phyloP scores from a whole-genome alignment of 2,113 vertebrate genomes.

The Aramus guarauna region DNA sequence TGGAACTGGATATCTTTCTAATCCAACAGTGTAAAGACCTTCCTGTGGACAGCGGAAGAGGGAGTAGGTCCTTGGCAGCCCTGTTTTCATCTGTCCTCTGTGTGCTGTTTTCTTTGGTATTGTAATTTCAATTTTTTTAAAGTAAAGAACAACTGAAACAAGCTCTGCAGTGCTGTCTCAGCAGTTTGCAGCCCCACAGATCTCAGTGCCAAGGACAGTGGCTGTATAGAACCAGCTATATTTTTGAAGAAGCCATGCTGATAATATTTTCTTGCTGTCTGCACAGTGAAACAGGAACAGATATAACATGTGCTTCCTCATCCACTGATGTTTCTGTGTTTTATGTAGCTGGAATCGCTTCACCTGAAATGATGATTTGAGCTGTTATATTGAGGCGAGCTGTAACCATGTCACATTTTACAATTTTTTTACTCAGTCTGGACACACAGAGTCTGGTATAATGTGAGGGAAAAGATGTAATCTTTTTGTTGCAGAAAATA shows the following conservation, averaged over 20 bases:
- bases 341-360: not conserved
- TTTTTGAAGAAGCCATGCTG: not conserved
- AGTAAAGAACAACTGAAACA: not conserved
- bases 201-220: not conserved
- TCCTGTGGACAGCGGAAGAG: not conserved
- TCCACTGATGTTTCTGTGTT: not conserved
- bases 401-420: not conserved
- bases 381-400: not conserved
- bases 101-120: not conserved
- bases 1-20: not conserved
- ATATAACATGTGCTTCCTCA: not conserved
- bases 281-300: not conserved
- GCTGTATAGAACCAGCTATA: not conserved
- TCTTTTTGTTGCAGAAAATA: not conserved
- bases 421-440: not conserved
- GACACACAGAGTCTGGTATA: not conserved
- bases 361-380: not conserved
- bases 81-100: not conserved
- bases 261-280: not conserved
- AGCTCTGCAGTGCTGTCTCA: not conserved
- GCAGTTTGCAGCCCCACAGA: not conserved
- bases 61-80: not conserved
- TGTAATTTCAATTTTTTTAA: not conserved
- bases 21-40: not conserved
- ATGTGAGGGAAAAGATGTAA: not conserved